phyloP scores from a whole-genome alignment of 2,888 invertebrate genomes.

The Gisinianus flammeolus region DNA sequence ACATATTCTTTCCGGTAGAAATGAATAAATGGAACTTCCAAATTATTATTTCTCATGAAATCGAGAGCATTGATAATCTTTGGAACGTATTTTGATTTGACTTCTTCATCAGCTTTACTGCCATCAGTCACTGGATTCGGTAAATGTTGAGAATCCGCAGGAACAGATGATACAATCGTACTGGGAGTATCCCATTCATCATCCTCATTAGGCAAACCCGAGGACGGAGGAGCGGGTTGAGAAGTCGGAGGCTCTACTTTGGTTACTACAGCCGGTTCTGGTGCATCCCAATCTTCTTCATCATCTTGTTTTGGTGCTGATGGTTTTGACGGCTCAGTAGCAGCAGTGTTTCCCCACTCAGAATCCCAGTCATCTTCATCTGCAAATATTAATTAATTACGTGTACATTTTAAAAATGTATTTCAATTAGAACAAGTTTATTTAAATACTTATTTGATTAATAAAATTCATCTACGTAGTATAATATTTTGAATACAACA shows the following conservation, averaged over 20 bases:
- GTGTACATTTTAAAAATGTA: too few species aligned
- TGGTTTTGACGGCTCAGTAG: background rate
- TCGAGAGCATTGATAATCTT: constrained; percentile 94
- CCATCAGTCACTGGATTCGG: constrained; percentile 37
- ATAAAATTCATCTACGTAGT: too few species aligned
- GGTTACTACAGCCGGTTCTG: background rate
- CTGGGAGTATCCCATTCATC: constrained; percentile 36
- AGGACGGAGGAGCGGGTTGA: background rate
- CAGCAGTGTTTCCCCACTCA: constrained; percentile 6
- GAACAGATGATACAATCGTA: constrained; percentile 30
- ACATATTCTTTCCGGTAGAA: constrained; percentile 99
- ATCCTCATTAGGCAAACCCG: background rate
- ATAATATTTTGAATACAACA: too few species aligned
- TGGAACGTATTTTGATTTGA: constrained; percentile 68
- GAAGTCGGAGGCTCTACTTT: background rate
- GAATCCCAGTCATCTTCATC: constrained; percentile 52
- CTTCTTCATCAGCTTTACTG: constrained; percentile 46
- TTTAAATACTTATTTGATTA: too few species aligned
- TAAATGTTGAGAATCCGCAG: constrained; percentile 6
- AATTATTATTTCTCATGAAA: constrained; percentile 92
- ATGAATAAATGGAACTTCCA: constrained; percentile 98
- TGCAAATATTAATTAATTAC: background rate
- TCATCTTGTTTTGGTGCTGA: constrained; percentile 41
- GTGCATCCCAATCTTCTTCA: constrained; percentile 51
- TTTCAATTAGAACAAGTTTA: too few species aligned